Base-by-base conservation (phyloP, 2,797 vertebrate species). In the Helarctos malayanus region DNA sequence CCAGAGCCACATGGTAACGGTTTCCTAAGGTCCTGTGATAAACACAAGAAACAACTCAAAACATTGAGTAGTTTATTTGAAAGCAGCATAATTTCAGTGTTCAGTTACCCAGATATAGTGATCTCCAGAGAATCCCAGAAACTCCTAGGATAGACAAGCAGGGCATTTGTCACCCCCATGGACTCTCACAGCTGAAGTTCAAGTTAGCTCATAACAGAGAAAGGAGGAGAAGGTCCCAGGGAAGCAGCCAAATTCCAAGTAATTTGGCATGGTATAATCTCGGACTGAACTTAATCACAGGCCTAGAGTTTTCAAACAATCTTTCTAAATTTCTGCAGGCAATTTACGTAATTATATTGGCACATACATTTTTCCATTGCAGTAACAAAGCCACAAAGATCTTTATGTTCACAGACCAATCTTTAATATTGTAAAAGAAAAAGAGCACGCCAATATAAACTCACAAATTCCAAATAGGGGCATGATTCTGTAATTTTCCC, bases 301-400 rank as follows among this genome's bases (percentile, higher is more conserved):
- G 57, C 56, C 45, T 85, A 19, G 18, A 59, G 32, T 89, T 88
- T 96, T 89, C 73, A 93, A 91, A 84, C 69, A 63, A 79, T 54
- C 52, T 80, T 19, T 45, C 86, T 93, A 84, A 80, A 80, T 88
- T 87, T 97, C 65, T 97, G 13, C 10, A 59, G 96, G 80, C 56
- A 92, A 89, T 83, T 89, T 89, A 57, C 85, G 19, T 82, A 83
- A 95, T 94, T 92, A 75, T 15, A 85, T 41, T 79, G 76, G 71
- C 78, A 91, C 32, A 95, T 19, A 49, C 3, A 45, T 84, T 94
- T 96, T 95, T 86, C 80, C 93, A 91, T 41, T 82, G 76, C 76
- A 91, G 32, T 76, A 96, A 91, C 89, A 97, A 96, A 95, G 79
- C 49, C 94, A 96, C 78, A 92, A 76, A 49, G 56, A 80, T 63